Evolutionary conservation across 2,888 invertebrate genomes (phyloP), one percentile per base, ranked within the genome.

Genomic region (Drosophila bunnanda): DNA sequence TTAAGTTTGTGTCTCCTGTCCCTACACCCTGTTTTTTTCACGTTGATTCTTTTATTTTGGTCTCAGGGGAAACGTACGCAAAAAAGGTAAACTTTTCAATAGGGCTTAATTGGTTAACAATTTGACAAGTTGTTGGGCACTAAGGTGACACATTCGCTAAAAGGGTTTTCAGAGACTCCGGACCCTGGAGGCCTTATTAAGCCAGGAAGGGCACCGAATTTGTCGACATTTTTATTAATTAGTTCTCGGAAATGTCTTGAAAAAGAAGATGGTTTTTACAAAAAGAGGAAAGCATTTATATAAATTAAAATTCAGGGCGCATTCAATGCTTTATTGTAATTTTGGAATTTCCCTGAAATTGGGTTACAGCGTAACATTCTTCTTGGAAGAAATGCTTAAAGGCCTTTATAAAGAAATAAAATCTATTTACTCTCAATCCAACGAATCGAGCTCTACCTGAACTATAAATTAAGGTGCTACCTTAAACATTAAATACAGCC

Each of bases 91-190:
- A 30, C 25, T 56, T 67, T 67, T 34, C 48, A 32, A 39, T 41
- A 22, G 12, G 28, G 46, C 68, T 68, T 67, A 67, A 67, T 67
- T 67, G 68, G 67, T 68, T 68, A 67, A 56, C 56, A 55, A 55
- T 67, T 68, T 67, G 68, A 68, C 56, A 67, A 48, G 68, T 36
- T 68, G 56, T 36, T 15, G 36, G 68, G 39, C 6, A 28, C 39
- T 39, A 54, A 55, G 67, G 56, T 55, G 55, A 55, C 54, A 66
- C 38, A 34, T 46, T 67, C n/a, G 10, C 13, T 34, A 36, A 43
- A 65, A 30, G n/a, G 68, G 46, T 38, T 38, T 38, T 36, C 25
- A 10, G 15, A 25, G 20, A 34, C 0, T 25, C 3, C 9, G 5
- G 10, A 15, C 15, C 5, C 15, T 20, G 2, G 34, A 22, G 36